Evolutionary conservation across 2,888 invertebrate genomes (phyloP), one percentile per base, ranked within the genome.

Genomic region (Spodoptera littoralis): DNA sequence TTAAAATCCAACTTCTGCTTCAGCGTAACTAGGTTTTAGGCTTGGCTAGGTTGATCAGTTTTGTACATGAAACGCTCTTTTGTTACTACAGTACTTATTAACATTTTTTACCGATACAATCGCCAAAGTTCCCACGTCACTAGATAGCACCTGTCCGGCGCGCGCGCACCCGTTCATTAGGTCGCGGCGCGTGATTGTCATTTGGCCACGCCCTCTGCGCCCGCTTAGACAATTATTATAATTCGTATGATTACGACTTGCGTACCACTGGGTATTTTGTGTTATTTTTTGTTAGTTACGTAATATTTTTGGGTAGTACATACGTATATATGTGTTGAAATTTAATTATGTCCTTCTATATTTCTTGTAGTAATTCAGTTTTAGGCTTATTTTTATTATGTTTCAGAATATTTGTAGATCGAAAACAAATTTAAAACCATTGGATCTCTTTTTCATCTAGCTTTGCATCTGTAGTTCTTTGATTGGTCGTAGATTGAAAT

Each of bases 111-210:
- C 47, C 49, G 45, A 54, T n/a, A 49, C 11, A 50, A 59, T 41
- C 46, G 24, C 41, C 9, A 42, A 12, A 8, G 12, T 71, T 76
- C 76, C 54, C 65, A 72, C 83, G 68, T 76, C 82, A 75, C 88
- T 87, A 81, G 46, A 52, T 70, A 70, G 75, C 90, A 92, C 91
- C 91, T 90, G 90, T 85, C 80, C 69, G 60, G 67, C 89, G 88
- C 88, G 76, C 82, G 87, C 91, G 90, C 92, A 93, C 91, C 93
- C 93, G 90, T 83, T 92, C 91, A 93, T 94, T 93, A 93, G 81
- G 85, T 85, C 88, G 84, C 90, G 63, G 88, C 91, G 88, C 93
- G 91, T 94, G 94, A 93, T 93, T 94, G 94, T 94, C 94, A 92
- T 92, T 90, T 89, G 89, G 85, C 87, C 85, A 81, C 93, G 92